A percentile compares a stretch with the other conserved stretches of the same genome.
phyloP scores from a whole-genome alignment of 2,797 vertebrate genomes.

The Nannoperca obscura region DNA sequence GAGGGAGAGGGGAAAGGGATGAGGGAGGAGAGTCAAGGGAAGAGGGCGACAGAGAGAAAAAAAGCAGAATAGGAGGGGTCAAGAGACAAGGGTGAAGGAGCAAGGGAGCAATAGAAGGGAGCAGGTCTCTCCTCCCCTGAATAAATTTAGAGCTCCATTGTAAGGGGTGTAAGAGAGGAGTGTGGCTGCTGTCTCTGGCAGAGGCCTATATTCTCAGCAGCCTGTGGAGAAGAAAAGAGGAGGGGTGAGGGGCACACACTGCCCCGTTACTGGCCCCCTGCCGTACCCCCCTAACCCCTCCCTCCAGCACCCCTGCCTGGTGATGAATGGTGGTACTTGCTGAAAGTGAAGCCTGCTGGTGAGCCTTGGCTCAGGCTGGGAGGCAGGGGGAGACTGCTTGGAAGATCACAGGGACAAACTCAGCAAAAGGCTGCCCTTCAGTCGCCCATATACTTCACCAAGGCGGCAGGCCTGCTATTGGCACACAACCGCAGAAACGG shows the following conservation, averaged over 20 bases:
- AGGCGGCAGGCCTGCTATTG: slow-evolving; percentile 57
- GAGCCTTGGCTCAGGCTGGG: slow-evolving; percentile 80
- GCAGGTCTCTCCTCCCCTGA: slow-evolving; percentile 76
- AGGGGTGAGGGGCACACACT: slow-evolving; percentile 72
- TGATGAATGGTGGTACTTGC: slow-evolving; percentile 89
- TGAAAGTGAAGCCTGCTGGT: slow-evolving; percentile 87
- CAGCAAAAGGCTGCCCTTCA: slow-evolving; percentile 81
- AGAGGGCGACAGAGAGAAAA: slow-evolving; percentile 61
- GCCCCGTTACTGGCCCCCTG: slow-evolving; percentile 77
- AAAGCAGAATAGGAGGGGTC: slow-evolving; percentile 55
- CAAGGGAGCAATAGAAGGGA: slow-evolving; percentile 73
- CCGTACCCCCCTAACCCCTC: slow-evolving; percentile 41
- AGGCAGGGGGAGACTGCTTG: slow-evolving; percentile 74
- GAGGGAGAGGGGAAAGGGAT: slow-evolving; percentile 46
- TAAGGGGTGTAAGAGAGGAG: slow-evolving; percentile 79
- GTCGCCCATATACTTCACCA: slow-evolving; percentile 62
- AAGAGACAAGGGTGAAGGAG: slow-evolving; percentile 81
- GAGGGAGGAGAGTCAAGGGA: slow-evolving; percentile 63
- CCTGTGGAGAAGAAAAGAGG: slow-evolving; percentile 76
- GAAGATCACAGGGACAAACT: slow-evolving; percentile 80
- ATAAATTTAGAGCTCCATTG: slow-evolving; percentile 79
- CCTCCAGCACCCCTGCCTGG: slow-evolving; percentile 79
- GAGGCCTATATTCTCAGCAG: slow-evolving; percentile 81
- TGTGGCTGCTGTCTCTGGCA: slow-evolving; percentile 83
- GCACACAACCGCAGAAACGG: slow-evolving; percentile 50